phyloP scores from a whole-genome alignment of 2,888 invertebrate genomes.

The Syritta pipiens region DNA sequence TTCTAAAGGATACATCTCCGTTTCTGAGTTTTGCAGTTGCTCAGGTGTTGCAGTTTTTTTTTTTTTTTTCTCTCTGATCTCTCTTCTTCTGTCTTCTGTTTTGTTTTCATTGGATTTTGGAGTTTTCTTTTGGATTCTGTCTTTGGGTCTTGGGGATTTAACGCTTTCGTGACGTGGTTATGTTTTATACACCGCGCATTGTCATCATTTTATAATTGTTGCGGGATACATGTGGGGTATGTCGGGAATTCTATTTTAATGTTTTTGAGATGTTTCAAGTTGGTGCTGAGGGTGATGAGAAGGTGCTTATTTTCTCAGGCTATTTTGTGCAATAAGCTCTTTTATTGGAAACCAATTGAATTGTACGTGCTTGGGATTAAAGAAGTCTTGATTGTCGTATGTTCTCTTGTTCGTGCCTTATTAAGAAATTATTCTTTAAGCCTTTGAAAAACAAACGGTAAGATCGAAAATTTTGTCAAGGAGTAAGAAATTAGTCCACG shows the following conservation, averaged over 20 bases:
- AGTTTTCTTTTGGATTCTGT: constrained; percentile 1
- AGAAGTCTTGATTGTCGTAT: too few species aligned
- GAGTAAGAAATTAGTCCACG: too few species aligned
- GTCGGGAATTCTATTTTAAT: constrained; percentile 59
- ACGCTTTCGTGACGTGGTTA: constrained; percentile 43
- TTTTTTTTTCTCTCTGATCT: not conserved
- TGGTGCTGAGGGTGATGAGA: constrained; percentile 36
- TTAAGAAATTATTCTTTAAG: too few species aligned
- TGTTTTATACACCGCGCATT: constrained; percentile 63
- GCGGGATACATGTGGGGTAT: constrained; percentile 42
- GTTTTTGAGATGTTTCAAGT: constrained; percentile 47
- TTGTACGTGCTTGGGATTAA: too few species aligned
- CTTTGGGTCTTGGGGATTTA: constrained; percentile 26
- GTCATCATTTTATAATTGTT: constrained; percentile 69
- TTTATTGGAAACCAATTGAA: too few species aligned
- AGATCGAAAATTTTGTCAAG: too few species aligned
- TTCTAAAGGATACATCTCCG: constrained; percentile 65
- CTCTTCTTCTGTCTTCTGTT: not conserved
- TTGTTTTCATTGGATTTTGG: constrained; percentile 6
- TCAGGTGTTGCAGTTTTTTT: constrained; percentile 53
- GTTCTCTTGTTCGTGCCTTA: too few species aligned
- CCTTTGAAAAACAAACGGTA: too few species aligned
- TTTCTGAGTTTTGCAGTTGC: constrained; percentile 52
- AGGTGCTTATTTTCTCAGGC: constrained; percentile 53
- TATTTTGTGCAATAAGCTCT: too few species aligned